Conservation (phyloP, 2,113 vertebrate species). For the Balaeniceps rex region DNA sequence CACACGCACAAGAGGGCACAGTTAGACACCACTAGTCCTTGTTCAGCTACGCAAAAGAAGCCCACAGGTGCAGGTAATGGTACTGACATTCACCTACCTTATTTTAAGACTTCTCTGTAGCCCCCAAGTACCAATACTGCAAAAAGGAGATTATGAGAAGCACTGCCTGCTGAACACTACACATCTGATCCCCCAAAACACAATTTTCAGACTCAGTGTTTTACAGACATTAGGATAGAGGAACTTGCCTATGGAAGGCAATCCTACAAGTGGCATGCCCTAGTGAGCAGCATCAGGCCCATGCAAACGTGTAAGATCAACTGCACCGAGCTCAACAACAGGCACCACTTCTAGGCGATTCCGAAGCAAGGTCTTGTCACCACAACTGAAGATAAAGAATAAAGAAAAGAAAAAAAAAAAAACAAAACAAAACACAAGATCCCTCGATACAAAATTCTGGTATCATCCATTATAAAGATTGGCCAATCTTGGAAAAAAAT, state of each 20-base stretch:
- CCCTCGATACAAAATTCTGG: not conserved
- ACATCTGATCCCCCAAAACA: not conserved
- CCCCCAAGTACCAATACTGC: not conserved
- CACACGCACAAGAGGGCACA: not conserved
- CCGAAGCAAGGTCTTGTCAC: not conserved
- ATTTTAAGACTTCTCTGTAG: not conserved
- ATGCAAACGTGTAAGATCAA: rapidly evolving
- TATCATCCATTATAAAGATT: not conserved
- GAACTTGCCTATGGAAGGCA: not conserved
- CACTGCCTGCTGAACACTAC: not conserved
- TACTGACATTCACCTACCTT: not conserved
- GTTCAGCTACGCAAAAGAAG: not conserved
- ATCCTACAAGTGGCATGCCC: not conserved
- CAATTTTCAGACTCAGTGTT: not conserved
- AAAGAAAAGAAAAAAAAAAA: too few species aligned
- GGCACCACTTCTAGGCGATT: not conserved
- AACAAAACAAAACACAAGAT: not conserved
- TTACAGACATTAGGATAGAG: not conserved
- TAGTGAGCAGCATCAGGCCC: not conserved
- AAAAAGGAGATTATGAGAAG: not conserved
- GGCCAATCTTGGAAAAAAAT: not conserved
- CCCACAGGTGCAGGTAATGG: not conserved
- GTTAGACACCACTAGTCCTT: not conserved
- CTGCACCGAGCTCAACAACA: not conserved
- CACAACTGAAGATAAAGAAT: not conserved